Evolutionary conservation across 2,113 vertebrate species (phyloP).

Genomic region (Hemiscyllium ocellatum): DNA sequence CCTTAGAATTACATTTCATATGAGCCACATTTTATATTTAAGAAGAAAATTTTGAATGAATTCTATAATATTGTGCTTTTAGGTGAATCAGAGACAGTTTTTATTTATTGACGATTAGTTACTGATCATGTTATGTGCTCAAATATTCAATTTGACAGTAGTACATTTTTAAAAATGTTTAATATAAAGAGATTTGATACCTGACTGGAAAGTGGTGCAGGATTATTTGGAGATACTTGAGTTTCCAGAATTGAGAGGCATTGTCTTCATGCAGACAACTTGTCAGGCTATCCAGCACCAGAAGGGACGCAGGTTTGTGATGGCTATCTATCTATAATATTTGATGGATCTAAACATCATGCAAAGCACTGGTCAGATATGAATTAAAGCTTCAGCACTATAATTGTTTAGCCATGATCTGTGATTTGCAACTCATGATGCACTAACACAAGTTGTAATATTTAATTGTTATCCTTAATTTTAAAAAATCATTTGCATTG

Average conservation of each 20-base stretch:
- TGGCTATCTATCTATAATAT: not conserved
- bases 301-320: slow-evolving; percentile 78
- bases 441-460: not conserved
- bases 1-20: too few relatives aligned
- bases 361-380: not conserved
- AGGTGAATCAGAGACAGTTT: too few relatives aligned
- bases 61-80: too few relatives aligned
- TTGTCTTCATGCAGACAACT: slow-evolving; percentile 87
- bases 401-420: not conserved
- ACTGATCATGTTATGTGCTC: too few relatives aligned
- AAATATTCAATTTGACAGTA: too few relatives aligned
- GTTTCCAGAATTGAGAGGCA: slow-evolving; percentile 75
- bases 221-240: slow-evolving; percentile 90
- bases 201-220: slow-evolving; percentile 77
- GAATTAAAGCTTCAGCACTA: too few relatives aligned
- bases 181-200: too few relatives aligned
- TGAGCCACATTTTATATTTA: too few relatives aligned
- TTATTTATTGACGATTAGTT: too few relatives aligned
- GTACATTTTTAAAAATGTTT: too few relatives aligned
- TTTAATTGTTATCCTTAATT: not conserved
- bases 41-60: too few relatives aligned
- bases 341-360: not conserved
- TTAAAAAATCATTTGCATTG: not conserved
- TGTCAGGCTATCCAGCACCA: slow-evolving; percentile 80
- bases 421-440: not conserved